Evolutionary conservation across 2,888 invertebrate genomes (phyloP), one percentile per base, ranked within the genome.

Genomic region (Cecidostiba fungosa): DNA sequence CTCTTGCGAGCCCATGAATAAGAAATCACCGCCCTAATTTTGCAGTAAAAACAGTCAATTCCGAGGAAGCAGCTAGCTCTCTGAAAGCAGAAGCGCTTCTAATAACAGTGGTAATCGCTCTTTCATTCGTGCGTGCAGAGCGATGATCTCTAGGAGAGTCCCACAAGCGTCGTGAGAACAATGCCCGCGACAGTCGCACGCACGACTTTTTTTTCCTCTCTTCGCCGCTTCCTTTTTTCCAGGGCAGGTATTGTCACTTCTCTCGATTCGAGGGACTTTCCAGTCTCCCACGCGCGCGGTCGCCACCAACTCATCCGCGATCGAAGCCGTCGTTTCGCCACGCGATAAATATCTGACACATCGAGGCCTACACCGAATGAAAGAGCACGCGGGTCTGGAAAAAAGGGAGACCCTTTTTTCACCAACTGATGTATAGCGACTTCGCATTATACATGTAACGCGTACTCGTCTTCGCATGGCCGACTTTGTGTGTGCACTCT

Each of bases 241-340:
- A 43, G 54, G 14, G 32, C 73, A n/a, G 26, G 32, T 50, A 89
- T 90, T 90, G 89, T 90, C 90, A 88, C 87, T n/a, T n/a, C 85
- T 82, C 82, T 77, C 86, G 84, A 85, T 89, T 87, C 87, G 16
- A n/a, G 82, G 88, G 88, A 88, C 86, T 88, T 87, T 88, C 88
- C 87, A 90, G 90, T 91, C 92, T 92, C 92, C 92, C 92, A 93
- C 92, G 91, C 91, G 82, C 73, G 73, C 26, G 72, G 32, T 76
- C 54, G 70, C 43, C 74, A 47, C 32, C 29, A 81, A 87, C 89
- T 88, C 88, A 59, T 59, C 43, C 72, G 70, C 88, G 87, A 90
- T 91, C 90, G 91, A 91, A 91, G 90, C 91, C 89, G 89, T 90
- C 91, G 47, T 12, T 47, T 77, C 87, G 87, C 81, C 87, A 81